Conservation (phyloP, 1,140 invertebrate genomes). For the Pseudomyrmex cubaensis region DNA sequence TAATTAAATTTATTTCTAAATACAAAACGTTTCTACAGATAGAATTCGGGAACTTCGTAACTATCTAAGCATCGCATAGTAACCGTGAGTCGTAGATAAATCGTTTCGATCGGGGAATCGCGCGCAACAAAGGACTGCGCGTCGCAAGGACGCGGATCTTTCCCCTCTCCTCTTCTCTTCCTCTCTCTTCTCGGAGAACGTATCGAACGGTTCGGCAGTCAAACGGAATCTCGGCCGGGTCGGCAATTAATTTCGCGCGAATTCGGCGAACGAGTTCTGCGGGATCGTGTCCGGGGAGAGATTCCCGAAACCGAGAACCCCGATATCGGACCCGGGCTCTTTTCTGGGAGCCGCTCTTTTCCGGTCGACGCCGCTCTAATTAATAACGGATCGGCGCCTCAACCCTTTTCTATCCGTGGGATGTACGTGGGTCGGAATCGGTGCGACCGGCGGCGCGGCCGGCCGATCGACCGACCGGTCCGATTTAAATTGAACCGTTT, state of each 20-base stretch:
- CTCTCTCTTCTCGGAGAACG: constrained; percentile 10
- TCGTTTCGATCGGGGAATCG: constrained; percentile 29
- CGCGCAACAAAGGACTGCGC: constrained; percentile 58
- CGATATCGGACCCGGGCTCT: constrained; percentile 77
- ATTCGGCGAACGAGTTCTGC: constrained; percentile 73
- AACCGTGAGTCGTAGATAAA: constrained; percentile 40
- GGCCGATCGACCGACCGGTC: constrained; percentile 52
- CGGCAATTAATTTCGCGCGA: constrained; percentile 80
- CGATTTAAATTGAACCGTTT: constrained; percentile 77
- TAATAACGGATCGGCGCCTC: constrained; percentile 84
- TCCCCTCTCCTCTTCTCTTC: background rate
- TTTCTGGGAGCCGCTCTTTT: constrained; percentile 75
- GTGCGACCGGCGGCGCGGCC: constrained; percentile 1
- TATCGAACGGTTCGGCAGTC: constrained; percentile 68
- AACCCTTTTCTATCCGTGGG: constrained; percentile 36
- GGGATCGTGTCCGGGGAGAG: constrained; percentile 63
- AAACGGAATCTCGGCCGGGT: constrained; percentile 63
- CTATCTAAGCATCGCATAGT: background rate
- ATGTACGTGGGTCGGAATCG: background rate
- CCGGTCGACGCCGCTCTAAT: constrained; percentile 80
- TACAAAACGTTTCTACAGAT: background rate
- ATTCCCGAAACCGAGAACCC: constrained; percentile 76
- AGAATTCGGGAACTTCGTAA: background rate
- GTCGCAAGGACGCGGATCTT: constrained; percentile 38
- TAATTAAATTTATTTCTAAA: no score